Base-by-base conservation (phyloP, 2,888 invertebrate genomes). In the Congeria kusceri region DNA sequence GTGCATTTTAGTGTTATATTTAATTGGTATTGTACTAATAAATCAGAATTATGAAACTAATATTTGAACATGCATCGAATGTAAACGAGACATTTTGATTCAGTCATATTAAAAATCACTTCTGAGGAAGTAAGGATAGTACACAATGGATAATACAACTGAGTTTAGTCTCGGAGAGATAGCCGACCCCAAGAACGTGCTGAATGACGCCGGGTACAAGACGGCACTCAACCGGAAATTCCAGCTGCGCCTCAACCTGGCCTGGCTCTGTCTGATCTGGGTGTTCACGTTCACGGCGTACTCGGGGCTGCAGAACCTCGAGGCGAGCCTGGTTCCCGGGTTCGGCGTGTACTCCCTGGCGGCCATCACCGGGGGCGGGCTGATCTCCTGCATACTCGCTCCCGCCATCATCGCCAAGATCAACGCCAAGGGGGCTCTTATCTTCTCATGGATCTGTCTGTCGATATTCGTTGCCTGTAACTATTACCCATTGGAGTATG, bases 241-340 rank as follows among this genome's bases (percentile, higher is more conserved):
- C 25, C 27, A 69, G 11, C 59, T 84, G 3, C 20, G 69, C 25
- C 46, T 79, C 46, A 88, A 80, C 47, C 78, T 85, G 18, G 73
- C 69, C 3, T 82, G 83, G 65, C 77, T 87, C 11, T 85, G 87
- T 57, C 25, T 86, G 11, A 74, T 86, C 27, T 87, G 87, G 88
- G 64, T 88, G 29, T 86, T 88, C 44, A 81, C 87, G 13, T 87
- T 85, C 61, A 88, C 88, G 0, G 86, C 88, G 0, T 88, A 83
- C 49, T 85, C 86, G 2, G 87, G 87, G 9, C 68, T 88, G 4
- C 88, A 86, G 67, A 87, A 88, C 58, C 63, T 88, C 9, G 87
- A 88, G 65, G 74, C 82, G 9, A 84, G 84, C 44, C 67, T 88
- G 18, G 86, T 85, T 46, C 84, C 85, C 0, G 79, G 76, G 20